Base-by-base conservation (phyloP, 2,113 vertebrate species). In the Miniopterus natalensis region DNA sequence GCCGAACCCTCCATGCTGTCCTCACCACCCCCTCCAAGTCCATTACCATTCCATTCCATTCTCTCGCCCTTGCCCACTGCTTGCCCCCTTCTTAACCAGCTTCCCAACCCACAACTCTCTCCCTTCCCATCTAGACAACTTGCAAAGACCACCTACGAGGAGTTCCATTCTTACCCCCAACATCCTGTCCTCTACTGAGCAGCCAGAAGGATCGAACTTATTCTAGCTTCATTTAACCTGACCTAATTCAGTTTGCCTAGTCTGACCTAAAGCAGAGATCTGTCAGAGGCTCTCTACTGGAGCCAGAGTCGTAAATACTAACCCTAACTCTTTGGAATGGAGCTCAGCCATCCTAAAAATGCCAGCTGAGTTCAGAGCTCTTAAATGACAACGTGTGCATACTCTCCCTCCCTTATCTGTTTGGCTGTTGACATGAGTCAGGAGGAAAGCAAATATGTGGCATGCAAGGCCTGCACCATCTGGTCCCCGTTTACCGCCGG, bases 351-450 rank as follows among this genome's bases (percentile, higher is more conserved):
- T 79, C 47, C 61, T 90, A 75, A 68, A 90, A 83, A 81, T 49
- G 51, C 66, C 73, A 57, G 49, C 21, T 66, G 92, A 87, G 40
- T 89, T 92, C 23, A 81, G n/a, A 84, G 88, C 51, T 84, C 75
- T 86, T 57, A 90, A 25, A 27, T 45, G 42, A 17, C 31, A 51
- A 20, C 3, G 3, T 23, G 3, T 4, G 17, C 68, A 31, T 36
- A 14, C 27, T 25, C 6, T 47, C 68, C 21, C 61, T 77, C 25
- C 49, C 13, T 66, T 31, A 3, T 73, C n/a, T 79, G 1, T 17
- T 17, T 45, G 8, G 36, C 63, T 14, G 0, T 57, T n/a, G 40
- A 6, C 10, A 6, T 40, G 74, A 90, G n/a, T 59, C 29, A 15
- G 8, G 59, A 20, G 12, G 63, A 70, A 80, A 87, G 85, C 45